These are phyloP conservation scores for Streptopelia turtur DNA, from an alignment of 2,797 vertebrate genomes.

Conservation along the genomic window DNA sequence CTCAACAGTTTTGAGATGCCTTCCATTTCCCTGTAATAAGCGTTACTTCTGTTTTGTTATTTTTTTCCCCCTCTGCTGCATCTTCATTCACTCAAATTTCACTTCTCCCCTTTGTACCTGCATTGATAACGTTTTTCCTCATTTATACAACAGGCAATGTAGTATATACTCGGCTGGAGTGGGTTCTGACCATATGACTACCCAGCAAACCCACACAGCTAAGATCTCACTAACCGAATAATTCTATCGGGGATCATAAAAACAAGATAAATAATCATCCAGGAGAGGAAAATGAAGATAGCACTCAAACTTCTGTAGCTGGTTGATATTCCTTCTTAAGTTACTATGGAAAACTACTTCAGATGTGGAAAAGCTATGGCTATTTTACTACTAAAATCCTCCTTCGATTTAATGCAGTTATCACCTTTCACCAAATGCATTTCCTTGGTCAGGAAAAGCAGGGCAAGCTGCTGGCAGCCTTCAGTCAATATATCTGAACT, in stretches of 20 bases:
- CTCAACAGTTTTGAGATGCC: not conserved
- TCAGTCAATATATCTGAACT: not conserved
- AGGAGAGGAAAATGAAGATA: not conserved
- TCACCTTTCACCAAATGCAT: not conserved
- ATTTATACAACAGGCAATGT: not conserved
- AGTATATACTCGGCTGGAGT: not conserved
- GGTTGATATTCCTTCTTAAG: not conserved
- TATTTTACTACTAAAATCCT: not conserved
- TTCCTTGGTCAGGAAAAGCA: not conserved
- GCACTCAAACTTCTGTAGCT: not conserved
- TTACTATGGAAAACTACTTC: not conserved
- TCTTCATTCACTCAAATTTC: not conserved
- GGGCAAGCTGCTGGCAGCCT: not conserved
- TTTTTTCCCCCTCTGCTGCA: accelerated
- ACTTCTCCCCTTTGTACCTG: not conserved
- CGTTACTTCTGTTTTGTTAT: not conserved
- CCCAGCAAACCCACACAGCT: not conserved
- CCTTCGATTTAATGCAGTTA: not conserved
- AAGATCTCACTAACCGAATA: not conserved
- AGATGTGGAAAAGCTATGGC: not conserved
- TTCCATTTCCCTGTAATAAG: not conserved
- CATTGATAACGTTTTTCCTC: not conserved
- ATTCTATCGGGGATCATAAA: not conserved
- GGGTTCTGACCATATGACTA: not conserved
- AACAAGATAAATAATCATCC: not conserved